Evolutionary conservation across 2,797 vertebrate genomes (phyloP), one percentile per base, ranked within the genome.

Genomic region (Odontamblyopus rebecca): DNA sequence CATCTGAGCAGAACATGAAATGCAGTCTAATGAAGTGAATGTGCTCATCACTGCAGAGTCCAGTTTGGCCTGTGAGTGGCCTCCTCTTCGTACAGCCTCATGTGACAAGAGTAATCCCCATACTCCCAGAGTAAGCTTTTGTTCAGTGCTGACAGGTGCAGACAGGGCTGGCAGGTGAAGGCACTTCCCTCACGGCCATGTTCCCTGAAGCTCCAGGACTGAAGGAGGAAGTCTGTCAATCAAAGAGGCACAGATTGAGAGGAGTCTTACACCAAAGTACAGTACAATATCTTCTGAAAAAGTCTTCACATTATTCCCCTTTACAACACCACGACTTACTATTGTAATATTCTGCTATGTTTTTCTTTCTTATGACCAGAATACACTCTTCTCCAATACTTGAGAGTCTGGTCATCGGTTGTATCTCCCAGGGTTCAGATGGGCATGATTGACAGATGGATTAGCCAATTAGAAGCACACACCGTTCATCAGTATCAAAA

Each of bases 101-200:
- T 64, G 62, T 65, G 64, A 66, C 44, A 51, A 44, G 44, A 66
- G 44, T 51, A 66, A 66, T 66, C 64, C 64, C 23, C 15, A 51
- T 51, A 29, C 44, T 66, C 15, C 26, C 61, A 64, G 15, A 66
- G 64, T 51, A 50, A 50, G 64, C 44, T 44, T 66, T 66, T 66
- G 64, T 66, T 66, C 50, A 29, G 44, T 27, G 6, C 44, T 66
- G 64, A 44, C 44, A 66, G 64, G 62, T 29, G 41, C 44, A 50
- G 44, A 15, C 29, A 18, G 44, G 15, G 6, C 44, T 66, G 64
- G 44, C 44, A 66, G 44, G 62, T 50, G 41, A 48, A 29, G 44
- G 26, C 41, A 16, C 63, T 48, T 65, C 63, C 41, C 44, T 65
- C 64, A 44, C n/a, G 26, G 62, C 38, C 38, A 64, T 26, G 62